These are phyloP conservation scores for Pseudolycoriella hygida DNA, from an alignment of 2,888 invertebrate genomes.

Conservation along the genomic window DNA sequence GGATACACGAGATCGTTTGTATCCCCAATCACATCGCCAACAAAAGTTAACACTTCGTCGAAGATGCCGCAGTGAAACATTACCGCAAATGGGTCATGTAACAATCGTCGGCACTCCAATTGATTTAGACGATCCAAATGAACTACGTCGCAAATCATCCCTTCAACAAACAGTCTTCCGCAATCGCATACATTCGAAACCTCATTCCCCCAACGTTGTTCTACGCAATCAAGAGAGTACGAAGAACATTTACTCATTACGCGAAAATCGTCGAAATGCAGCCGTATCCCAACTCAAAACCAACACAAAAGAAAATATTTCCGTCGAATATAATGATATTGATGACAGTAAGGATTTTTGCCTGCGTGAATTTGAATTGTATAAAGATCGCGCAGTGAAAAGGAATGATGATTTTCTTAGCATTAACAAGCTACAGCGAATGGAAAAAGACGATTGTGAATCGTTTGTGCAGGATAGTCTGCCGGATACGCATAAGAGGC, in stretches of 20 bases:
- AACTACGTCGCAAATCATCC: neutral
- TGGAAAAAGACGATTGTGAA: neutral
- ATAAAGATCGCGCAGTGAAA: neutral
- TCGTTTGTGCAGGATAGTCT: neutral
- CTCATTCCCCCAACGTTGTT: too few species aligned
- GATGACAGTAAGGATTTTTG: neutral
- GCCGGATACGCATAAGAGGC: constrained; percentile 7
- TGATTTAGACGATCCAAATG: neutral
- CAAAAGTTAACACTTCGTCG: constrained; percentile 5
- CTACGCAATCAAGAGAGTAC: neutral
- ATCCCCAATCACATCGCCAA: neutral
- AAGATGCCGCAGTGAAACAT: constrained; percentile 7
- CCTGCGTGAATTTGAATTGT: neutral
- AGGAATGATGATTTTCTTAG: neutral
- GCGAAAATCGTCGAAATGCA: neutral
- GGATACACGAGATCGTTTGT: neutral
- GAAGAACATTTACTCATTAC: neutral
- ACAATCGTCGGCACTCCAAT: neutral
- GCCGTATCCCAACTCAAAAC: neutral
- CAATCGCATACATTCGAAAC: neutral
- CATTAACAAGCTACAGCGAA: neutral
- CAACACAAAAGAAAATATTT: neutral
- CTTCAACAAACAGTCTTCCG: neutral
- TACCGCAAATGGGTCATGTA: neutral
- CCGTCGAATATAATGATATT: neutral